A percentile compares a stretch with the other conserved stretches of the same genome.
phyloP scores from a whole-genome alignment of 37 sponge, comb jelly and placozoan species.

The Geodia barretti region DNA sequence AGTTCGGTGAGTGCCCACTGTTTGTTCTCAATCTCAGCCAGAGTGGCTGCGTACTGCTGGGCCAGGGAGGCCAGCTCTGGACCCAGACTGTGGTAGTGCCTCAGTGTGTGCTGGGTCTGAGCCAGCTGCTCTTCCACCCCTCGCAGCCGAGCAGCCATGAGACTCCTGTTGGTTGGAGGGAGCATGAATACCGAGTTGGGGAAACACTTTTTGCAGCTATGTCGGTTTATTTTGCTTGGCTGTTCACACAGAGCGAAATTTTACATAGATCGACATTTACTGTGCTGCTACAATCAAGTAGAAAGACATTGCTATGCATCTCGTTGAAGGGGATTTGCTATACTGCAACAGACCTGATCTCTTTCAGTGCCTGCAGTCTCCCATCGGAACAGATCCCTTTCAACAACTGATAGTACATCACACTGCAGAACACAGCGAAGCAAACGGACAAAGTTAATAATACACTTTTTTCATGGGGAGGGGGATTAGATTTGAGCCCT shows the following conservation, averaged over 20 bases:
- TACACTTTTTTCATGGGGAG: too few relatives aligned
- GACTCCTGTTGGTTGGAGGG: too few relatives aligned
- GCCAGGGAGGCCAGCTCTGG: constrained; percentile 46
- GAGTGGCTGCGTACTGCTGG: constrained; percentile 42
- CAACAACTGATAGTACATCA: constrained; percentile 42
- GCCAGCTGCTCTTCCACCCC: not conserved
- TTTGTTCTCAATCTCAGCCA: constrained; percentile 69
- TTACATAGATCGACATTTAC: too few relatives aligned
- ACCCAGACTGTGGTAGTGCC: constrained; percentile 56
- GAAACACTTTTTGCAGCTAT: too few relatives aligned
- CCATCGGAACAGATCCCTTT: constrained; percentile 33
- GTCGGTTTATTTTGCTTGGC: too few relatives aligned
- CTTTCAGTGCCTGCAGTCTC: constrained; percentile 24
- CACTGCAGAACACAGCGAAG: constrained; percentile 9
- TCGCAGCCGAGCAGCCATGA: not conserved
- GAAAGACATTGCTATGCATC: too few relatives aligned
- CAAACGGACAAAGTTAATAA: not conserved
- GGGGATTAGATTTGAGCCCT: too few relatives aligned
- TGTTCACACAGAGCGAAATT: too few relatives aligned
- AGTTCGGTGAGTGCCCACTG: constrained; percentile 78
- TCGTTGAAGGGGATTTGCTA: too few relatives aligned
- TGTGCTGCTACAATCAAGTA: too few relatives aligned
- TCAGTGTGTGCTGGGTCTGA: constrained; percentile 27
- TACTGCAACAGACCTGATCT: constrained; percentile 40
- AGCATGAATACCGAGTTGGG: too few relatives aligned